A percentile compares a stretch with the other conserved stretches of the same genome.
Conservation (phyloP, 2,797 vertebrate genomes). For the Yasuhikotakia modesta region DNA sequence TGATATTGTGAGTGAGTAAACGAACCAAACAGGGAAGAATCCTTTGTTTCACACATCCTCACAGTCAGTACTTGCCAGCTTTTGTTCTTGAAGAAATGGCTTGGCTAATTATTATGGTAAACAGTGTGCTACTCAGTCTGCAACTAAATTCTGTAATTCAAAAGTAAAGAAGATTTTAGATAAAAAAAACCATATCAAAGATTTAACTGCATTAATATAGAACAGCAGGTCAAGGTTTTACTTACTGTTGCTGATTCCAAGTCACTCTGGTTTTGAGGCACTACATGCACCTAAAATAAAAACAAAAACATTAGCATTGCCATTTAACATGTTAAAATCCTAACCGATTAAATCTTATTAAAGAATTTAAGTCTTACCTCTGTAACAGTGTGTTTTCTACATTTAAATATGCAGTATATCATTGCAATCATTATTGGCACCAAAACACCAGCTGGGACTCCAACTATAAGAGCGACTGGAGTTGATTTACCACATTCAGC, state of each 20-base stretch:
- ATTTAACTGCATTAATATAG: background rate
- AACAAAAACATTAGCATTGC: background rate
- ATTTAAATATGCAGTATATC: background rate
- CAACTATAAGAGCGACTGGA: background rate
- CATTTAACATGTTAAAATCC: background rate
- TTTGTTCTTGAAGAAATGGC: too few relatives aligned
- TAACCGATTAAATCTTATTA: background rate
- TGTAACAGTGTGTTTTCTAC: rapidly evolving
- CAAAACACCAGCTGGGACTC: background rate
- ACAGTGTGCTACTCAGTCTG: too few relatives aligned
- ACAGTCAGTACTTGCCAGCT: too few relatives aligned
- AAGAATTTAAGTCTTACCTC: background rate
- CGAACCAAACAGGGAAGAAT: too few relatives aligned
- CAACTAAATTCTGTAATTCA: too few relatives aligned
- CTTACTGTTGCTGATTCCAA: background rate
- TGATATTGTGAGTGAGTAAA: too few relatives aligned
- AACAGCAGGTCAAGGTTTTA: background rate
- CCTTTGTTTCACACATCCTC: too few relatives aligned
- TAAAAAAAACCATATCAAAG: too few relatives aligned
- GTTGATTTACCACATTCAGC: constrained; percentile 38
- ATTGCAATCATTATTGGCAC: background rate
- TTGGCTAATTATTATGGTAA: too few relatives aligned
- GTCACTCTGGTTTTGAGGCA: background rate
- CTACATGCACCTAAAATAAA: background rate
- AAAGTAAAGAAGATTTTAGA: too few relatives aligned